Base-by-base conservation (phyloP, 1,140 invertebrate genomes). In the Eriocheir sinensis region DNA sequence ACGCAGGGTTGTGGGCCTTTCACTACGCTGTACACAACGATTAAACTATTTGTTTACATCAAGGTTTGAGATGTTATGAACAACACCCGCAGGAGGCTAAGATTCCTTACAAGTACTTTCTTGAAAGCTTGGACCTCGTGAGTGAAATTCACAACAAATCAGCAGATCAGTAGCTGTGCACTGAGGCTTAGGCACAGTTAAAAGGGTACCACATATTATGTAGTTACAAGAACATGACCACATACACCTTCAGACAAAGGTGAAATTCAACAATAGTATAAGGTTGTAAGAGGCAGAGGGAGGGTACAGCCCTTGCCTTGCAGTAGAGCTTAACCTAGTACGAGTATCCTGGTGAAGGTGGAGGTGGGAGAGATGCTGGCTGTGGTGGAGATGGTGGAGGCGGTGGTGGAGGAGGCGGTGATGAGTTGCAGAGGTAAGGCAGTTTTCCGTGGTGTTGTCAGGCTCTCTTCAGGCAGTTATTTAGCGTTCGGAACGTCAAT, bases 391-490 rank as follows among this genome's bases (percentile, higher is more conserved):
- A n/a, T n/a, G 60, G 60, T 72, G 17, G 60, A 2, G 60, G 27
- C n/a, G 60, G 27, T n/a, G 60, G 21, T 21, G 30, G 34, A 72
- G 48, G 48, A 3, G n/a, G 48, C 12, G 85, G 12, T 30, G 41
- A 27, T 32, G 34, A n/a, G 21, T 88, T 6, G n/a, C 40, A 60
- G 88, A 72, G 89, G 89, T 72, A 60, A 48, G 89, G 53, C 89
- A 90, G 88, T 36, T n/a, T 72, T 60, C n/a, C 89, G 21, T 4
- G 0, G 60, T 72, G 60, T 72, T 72, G 60, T 72, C 17, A 72
- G 60, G n/a, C 60, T 72, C n/a, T 72, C 44, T 21, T 72, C 6
- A 72, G 60, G 21, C 4, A 0, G 44, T 8, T 48, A 48, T 48
- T 4, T 15, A 15, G 15, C 15, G 1, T 72, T 72, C 60, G 2